These are phyloP conservation scores for Meleagris gallopavo DNA, from an alignment of 2,113 vertebrate species.

Conservation along the genomic window DNA sequence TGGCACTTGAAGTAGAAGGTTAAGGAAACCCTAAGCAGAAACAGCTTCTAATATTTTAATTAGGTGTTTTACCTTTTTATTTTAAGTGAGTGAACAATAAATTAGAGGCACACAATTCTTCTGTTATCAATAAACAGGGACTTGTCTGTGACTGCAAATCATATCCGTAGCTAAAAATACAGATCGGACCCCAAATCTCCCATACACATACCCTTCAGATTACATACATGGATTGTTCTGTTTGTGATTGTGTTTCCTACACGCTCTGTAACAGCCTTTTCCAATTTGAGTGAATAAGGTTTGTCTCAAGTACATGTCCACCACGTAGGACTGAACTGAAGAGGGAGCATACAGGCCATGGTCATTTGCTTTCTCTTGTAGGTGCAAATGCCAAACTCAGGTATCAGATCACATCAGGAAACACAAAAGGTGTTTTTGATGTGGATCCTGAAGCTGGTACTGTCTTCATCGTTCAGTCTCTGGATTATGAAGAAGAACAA, in stretches of 20 bases:
- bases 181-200: neutral
- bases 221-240: neutral
- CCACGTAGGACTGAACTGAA: neutral
- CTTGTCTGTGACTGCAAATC: neutral
- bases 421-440: slow-evolving; percentile 86
- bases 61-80: neutral
- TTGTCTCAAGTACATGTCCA: neutral
- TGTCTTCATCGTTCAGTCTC: slow-evolving; percentile 84
- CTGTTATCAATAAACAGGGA: neutral
- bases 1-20: neutral
- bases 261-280: neutral
- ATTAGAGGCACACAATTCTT: neutral
- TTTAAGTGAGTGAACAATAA: neutral
- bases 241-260: neutral
- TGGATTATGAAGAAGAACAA: slow-evolving; percentile 88
- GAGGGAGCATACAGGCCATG: neutral
- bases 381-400: slow-evolving; percentile 88
- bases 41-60: neutral
- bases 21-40: neutral
- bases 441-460: slow-evolving; percentile 88
- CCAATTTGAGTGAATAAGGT: neutral
- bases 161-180: neutral
- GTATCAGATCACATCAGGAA: slow-evolving; percentile 90
- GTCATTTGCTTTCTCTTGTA: slow-evolving; percentile 43
- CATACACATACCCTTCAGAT: neutral